phyloP scores from a whole-genome alignment of 2,113 vertebrate genomes.

The Amblyornis subalaris region DNA sequence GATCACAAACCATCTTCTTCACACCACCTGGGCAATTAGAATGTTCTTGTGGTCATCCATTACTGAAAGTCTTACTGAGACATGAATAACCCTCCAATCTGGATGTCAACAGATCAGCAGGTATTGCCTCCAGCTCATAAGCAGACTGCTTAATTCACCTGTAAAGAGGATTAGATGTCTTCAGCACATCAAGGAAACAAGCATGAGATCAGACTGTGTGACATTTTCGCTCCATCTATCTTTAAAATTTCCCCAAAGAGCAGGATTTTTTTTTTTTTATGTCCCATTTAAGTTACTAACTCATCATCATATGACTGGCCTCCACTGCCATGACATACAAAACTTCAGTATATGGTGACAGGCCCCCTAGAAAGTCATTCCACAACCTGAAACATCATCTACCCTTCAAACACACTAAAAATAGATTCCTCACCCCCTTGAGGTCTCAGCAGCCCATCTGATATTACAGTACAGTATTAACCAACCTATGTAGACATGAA shows the following conservation, averaged over 20 bases:
- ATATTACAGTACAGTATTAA: constrained; percentile 69
- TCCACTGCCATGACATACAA: constrained; percentile 52
- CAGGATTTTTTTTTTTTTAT: constrained; percentile 16
- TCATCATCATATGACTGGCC: constrained; percentile 55
- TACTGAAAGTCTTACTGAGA: constrained; percentile 3
- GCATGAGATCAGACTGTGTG: background rate
- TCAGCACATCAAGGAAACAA: constrained; percentile 34
- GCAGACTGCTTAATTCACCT: constrained; percentile 45
- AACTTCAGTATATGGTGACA: constrained; percentile 56
- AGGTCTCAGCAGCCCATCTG: constrained; percentile 71
- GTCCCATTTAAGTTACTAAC: constrained; percentile 51
- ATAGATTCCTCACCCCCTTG: constrained; percentile 64
- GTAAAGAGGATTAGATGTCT: constrained; percentile 31
- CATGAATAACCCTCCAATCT: background rate
- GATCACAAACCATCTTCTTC: background rate
- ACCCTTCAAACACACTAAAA: constrained; percentile 70
- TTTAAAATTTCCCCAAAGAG: constrained; percentile 28
- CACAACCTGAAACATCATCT: constrained; percentile 75
- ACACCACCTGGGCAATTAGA: background rate
- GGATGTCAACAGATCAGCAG: constrained; percentile 39
- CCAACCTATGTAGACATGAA: constrained; percentile 65
- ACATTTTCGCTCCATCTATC: constrained; percentile 13
- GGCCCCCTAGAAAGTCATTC: constrained; percentile 63
- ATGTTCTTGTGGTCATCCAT: background rate
- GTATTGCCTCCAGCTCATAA: constrained; percentile 34